Base-by-base conservation (phyloP, 2,113 vertebrate species). In the Theristicus caerulescens region DNA sequence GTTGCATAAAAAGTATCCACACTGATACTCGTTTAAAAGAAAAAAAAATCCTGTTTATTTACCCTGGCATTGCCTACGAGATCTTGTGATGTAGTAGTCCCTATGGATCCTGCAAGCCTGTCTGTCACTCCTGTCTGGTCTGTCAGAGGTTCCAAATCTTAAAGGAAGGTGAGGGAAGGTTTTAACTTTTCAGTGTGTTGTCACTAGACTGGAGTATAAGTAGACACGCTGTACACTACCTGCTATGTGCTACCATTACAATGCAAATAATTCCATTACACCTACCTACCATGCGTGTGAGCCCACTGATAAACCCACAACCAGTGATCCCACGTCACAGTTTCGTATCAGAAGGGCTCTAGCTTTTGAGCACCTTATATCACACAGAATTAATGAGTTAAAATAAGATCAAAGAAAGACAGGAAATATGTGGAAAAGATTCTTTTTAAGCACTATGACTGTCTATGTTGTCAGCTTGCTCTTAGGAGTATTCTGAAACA, bases 281-380 rank as follows among this genome's bases (percentile, higher is more conserved):
- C 62, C 16, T 57, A 7, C 54, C 5, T 64, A 34, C 19, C 0
- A 0, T 22, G 24, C 36, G 11, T 0, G 0, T 31, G 36, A 80
- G 49, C 7, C 19, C 36, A 8, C 47, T 16, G 40, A 55, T 44
- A 78, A 58, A 64, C 67, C 49, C 38, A 17, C 34, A 58, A 6
- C 42, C 38, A 57, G 42, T 34, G 72, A 82, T 26, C 8, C 73
- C 10, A 42, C 40, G 38, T 34, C n/a, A 25, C 0, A 4, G 7
- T 24, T 81, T 38, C 58, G 7, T 59, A 8, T 64, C 16, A 29
- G 16, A 47, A 89, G 15, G 40, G 47, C 49, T 81, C 47, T 17
- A 69, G n/a, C 34, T 79, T 79, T 82, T 59, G 58, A 83, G 71
- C 36, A 49, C 31, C 22, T 54, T 55, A 2, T 55, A 58, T 16